Evolutionary conservation across 2,888 invertebrate genomes (phyloP), one percentile per base, ranked within the genome.

Genomic region (Scrobipalpa costella): DNA sequence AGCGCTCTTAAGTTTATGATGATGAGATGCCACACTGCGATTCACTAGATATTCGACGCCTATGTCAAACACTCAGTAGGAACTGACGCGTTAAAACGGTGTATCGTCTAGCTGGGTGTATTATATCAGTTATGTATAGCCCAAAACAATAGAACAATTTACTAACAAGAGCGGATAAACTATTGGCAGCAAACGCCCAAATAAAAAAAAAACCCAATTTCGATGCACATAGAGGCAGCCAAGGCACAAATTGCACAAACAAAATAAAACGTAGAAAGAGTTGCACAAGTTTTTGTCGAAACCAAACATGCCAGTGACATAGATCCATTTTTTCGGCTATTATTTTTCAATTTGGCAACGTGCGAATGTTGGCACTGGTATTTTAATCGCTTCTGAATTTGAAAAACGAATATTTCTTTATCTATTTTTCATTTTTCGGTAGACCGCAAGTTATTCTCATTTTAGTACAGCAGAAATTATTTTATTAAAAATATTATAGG

Each of bases 321-420:
- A 34, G 55, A 55, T 55, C 55, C 34, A 34, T 55, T 55, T 55
- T 55, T 27, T 33, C 17, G 33, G 15, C 55, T 34, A 55, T 55
- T 34, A 55, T 55, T 33, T 34, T 34, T 55, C 55, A 55, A 55
- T 55, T 55, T 55, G 55, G 55, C 55, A 15, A 27, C 55, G 33
- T 55, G 33, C 55, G 27, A 34, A 55, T 55, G 33, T 34, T 27
- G 34, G 55, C 55, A 21, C 21, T 21, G 55, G 21, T 19, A 15
- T 55, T 55, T 55, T 34, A 27, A 55, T 55, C 34, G 55, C n/a
- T 34, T 55, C 27, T 34, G 34, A 33, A 34, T 55, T 55, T 55
- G n/a, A 33, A 27, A 27, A 55, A 55, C 19, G 15, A 44, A 44
- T 15, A 44, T 13, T 52, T 49, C 17, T 49, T 17, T 15, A 17